These are phyloP conservation scores for Periophthalmus modestus DNA, from an alignment of 2,113 vertebrate species.

Conservation along the genomic window DNA sequence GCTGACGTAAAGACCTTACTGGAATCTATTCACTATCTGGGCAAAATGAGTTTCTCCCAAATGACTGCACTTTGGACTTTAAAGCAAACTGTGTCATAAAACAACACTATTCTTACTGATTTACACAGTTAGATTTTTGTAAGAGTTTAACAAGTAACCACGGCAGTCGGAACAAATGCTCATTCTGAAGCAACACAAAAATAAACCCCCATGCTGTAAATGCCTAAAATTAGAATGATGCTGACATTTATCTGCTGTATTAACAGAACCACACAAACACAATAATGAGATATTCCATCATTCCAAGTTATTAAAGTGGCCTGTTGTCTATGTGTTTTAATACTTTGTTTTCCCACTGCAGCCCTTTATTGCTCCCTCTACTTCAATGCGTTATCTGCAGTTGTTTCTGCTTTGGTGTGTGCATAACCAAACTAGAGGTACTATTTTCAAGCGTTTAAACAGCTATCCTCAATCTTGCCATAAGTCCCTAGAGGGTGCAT, in stretches of 20 bases:
- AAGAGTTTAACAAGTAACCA: background rate
- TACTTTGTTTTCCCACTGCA: constrained; percentile 3
- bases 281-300: constrained; percentile 8
- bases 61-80: background rate
- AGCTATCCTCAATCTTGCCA: background rate
- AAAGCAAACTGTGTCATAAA: background rate
- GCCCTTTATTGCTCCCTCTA: background rate
- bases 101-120: background rate
- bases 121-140: background rate
- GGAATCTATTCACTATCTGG: background rate
- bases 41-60: background rate
- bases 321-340: constrained; percentile 11
- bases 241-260: constrained; percentile 1
- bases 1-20: background rate
- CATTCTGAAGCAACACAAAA: background rate
- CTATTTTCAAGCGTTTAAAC: background rate
- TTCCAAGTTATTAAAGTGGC: constrained; percentile 1
- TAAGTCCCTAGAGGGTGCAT: background rate
- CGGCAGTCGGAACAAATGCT: background rate
- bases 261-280: constrained; percentile 1
- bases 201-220: background rate
- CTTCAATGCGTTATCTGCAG: background rate
- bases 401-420: background rate
- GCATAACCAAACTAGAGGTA: background rate
- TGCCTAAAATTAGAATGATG: background rate